Conservation (phyloP, 2,888 invertebrate genomes). For the Drosophila emarginata region DNA sequence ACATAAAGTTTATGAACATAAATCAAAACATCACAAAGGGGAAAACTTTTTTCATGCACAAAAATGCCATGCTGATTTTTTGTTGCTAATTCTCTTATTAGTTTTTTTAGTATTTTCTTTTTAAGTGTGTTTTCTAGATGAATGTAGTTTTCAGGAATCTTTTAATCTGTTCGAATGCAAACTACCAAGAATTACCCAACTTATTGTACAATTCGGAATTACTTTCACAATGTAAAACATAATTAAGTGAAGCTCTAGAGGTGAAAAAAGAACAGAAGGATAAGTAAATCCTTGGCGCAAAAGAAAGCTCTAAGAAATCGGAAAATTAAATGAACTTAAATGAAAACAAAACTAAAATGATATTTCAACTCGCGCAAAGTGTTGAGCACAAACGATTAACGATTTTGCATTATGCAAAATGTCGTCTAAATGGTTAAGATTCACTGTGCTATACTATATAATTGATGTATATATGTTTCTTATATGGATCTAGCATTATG, state of each 20-base stretch:
- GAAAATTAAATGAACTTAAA: background rate
- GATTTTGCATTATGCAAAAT: conserved; percentile 15
- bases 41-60: conserved; percentile 73
- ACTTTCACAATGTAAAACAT: too few relatives aligned
- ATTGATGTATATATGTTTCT: conserved; percentile 6
- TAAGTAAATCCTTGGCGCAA: background rate
- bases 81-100: conserved; percentile 35
- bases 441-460: conserved; percentile 21
- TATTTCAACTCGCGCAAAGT: conserved; percentile 28
- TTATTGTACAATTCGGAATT: background rate
- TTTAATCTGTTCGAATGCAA: background rate
- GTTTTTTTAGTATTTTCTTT: conserved; percentile 18
- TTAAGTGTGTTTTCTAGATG: conserved; percentile 31
- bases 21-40: conserved; percentile 29
- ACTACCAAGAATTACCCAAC: background rate
- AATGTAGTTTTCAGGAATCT: conserved; percentile 26
- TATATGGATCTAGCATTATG: conserved; percentile 12
- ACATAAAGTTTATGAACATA: background rate
- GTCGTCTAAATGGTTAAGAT: conserved; percentile 22
- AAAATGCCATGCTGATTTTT: conserved; percentile 79
- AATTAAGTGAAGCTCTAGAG: background rate
- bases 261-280: background rate
- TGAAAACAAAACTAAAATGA: conserved; percentile 5
- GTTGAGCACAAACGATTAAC: conserved; percentile 37
- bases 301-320: background rate